Base-by-base conservation (phyloP, 2,888 invertebrate genomes). In the Diaperis boleti region DNA sequence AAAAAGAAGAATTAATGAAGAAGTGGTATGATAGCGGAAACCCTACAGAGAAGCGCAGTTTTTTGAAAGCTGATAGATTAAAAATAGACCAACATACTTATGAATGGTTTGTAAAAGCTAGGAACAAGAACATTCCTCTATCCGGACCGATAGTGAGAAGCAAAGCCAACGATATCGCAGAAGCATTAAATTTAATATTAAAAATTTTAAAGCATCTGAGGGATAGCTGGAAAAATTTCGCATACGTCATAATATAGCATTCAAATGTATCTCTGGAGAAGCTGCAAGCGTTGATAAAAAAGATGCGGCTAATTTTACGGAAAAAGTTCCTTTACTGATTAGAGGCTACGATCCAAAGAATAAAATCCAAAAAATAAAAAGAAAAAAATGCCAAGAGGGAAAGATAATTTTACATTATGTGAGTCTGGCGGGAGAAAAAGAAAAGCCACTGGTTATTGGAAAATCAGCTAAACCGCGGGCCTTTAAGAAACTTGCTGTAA, bases 161-260 rank as follows among this genome's bases (percentile, higher is more conserved):
- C 10, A 64, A 64, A 52, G 64, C 64, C 6, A 66, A 64, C 35
- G 61, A 66, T 47, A 64, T 66, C 18, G 57, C 49, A 13, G 39
- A 60, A 10, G 37, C 15, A 7, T 33, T 33, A 10, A n/a, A n/a
- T n/a, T n/a, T n/a, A 33, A 33, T 10, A n/a, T n/a, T 10, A 6
- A 33, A n/a, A 33, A 33, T 33, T 10, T 33, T 3, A 33, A 5
- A 3, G 10, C 10, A 33, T 33, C 10, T 10, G 5, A 3, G 3
- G 33, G 10, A n/a, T 33, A 10, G 33, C n/a, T 33, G n/a, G 5
- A 33, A 33, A 6, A 10, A 3, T 33, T 33, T n/a, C 5, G 10
- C 7, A 33, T n/a, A 10, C 5, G 33, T 3, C 33, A 33, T 10
- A 33, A 33, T 10, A 33, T 33, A 6, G 10, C 6, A 3, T 33